These are phyloP conservation scores for Zaprionus africanus DNA, from an alignment of 1,140 invertebrate genomes.

Conservation along the genomic window DNA sequence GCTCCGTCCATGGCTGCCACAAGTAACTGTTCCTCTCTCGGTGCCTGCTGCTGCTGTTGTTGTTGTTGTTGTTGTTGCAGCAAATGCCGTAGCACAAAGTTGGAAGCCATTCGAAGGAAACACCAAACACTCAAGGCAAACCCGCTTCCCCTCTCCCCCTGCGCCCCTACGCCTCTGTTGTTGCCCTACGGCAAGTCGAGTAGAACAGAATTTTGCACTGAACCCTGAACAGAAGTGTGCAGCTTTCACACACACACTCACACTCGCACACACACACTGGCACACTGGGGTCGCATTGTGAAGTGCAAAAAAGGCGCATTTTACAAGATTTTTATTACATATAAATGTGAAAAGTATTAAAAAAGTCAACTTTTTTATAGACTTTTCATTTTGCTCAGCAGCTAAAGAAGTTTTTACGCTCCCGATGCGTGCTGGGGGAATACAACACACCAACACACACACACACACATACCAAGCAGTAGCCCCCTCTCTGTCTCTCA, in stretches of 20 bases:
- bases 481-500: conserved; percentile 11
- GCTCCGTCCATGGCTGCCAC: conserved; percentile 25
- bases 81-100: conserved; percentile 54
- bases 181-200: conserved; percentile 53
- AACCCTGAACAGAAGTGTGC: conserved; percentile 61
- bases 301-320: conserved; percentile 81
- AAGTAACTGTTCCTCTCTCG: conserved; percentile 54
- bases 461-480: neutral
- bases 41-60: neutral
- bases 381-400: conserved; percentile 66
- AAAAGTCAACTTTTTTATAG: conserved; percentile 82
- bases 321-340: conserved; percentile 83
- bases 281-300: conserved; percentile 52
- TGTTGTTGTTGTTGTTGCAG: conserved; percentile 24
- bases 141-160: neutral
- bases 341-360: conserved; percentile 81
- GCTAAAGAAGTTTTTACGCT: conserved; percentile 65
- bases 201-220: conserved; percentile 76
- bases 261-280: conserved; percentile 12
- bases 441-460: conserved; percentile 29
- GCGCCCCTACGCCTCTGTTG: conserved; percentile 46
- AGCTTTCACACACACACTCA: conserved; percentile 29
- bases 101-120: conserved; percentile 26
- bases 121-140: conserved; percentile 25
- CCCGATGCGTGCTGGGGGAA: conserved; percentile 77